Evolutionary conservation across 2,113 vertebrate genomes (phyloP), one percentile per base, ranked within the genome.

Genomic region (Ahaetulla prasina): DNA sequence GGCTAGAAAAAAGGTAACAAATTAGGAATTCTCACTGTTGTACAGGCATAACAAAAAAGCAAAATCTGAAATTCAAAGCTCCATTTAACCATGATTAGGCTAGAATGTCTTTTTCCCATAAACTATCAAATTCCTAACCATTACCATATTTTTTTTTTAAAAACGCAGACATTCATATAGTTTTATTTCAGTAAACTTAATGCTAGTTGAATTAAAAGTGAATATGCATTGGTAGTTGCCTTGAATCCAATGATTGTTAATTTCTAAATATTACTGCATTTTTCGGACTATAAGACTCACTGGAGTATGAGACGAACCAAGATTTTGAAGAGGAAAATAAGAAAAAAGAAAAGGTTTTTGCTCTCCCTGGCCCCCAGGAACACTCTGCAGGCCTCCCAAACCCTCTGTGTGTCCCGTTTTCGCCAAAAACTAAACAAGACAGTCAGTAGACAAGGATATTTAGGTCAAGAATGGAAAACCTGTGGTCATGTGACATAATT

Each of bases 1-100:
- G 96, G 88, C 97, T 98, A 45, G 0, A 22, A 87, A 74, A 86
- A 68, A 84, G 8, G 49, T 30, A 91, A 93, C 60, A 49, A 16
- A 88, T 54, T 22, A n/a, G 11, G 4, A 54, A 50, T 52, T n/a
- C 18, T 52, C 47, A 8, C 23, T 35, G n/a, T 35, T 88, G 22
- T n/a, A 43, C 8, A 35, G 45, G 49, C 27, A 49, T 47, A 25
- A 22, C n/a, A 39, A 80, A 91, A 10, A 25, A 55, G 25, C 0
- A 39, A 1, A 18, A 55, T 55, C 27, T 55, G 39, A 11, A 2
- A 18, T 43, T 22, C 74, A 80, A 80, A 22, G 18, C 20, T 80
- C 35, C 74, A 80, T 80, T 80, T 22, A 80, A 43, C 35, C 20
- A 43, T 39, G 16, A 39, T 80, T 80, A 80, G 74, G 8, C 35